These are phyloP conservation scores for Leptinotarsa juncta DNA, from an alignment of 2,888 invertebrate genomes.

Conservation along the genomic window DNA sequence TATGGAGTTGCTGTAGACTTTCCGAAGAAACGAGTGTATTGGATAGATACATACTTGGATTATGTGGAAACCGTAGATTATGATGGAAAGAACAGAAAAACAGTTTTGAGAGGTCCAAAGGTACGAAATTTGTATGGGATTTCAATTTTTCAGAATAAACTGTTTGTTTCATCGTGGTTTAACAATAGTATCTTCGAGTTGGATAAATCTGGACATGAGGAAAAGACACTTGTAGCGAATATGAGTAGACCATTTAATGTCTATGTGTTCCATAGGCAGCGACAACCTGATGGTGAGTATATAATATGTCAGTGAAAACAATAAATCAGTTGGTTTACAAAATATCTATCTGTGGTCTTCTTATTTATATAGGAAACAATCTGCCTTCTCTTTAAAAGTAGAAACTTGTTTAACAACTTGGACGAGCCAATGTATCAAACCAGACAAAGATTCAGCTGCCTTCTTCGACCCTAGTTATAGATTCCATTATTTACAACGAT, in stretches of 20 bases:
- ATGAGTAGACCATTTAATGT: constrained; percentile 74
- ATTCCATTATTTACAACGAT: too few species aligned
- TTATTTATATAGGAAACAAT: too few species aligned
- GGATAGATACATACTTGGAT: constrained; percentile 85
- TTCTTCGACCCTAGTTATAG: too few species aligned
- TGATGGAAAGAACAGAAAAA: constrained; percentile 75
- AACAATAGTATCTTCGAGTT: constrained; percentile 74
- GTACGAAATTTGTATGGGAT: constrained; percentile 78
- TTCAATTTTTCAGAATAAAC: constrained; percentile 77
- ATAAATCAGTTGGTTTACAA: background rate
- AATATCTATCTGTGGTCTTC: too few species aligned
- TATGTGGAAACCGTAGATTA: constrained; percentile 83
- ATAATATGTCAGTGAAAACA: background rate
- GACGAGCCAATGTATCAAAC: too few species aligned
- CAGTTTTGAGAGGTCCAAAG: constrained; percentile 69
- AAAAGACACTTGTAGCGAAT: constrained; percentile 63
- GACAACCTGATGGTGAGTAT: constrained; percentile 77
- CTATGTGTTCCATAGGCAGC: constrained; percentile 80
- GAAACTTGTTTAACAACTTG: too few species aligned
- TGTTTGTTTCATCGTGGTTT: constrained; percentile 81
- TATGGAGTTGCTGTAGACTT: constrained; percentile 79
- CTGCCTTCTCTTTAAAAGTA: too few species aligned
- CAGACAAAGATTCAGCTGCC: too few species aligned
- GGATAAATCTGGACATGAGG: constrained; percentile 68
- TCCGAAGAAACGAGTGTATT: constrained; percentile 78